Base-by-base conservation (phyloP, 2,797 vertebrate species). In the Tympanoctomys barrerae region DNA sequence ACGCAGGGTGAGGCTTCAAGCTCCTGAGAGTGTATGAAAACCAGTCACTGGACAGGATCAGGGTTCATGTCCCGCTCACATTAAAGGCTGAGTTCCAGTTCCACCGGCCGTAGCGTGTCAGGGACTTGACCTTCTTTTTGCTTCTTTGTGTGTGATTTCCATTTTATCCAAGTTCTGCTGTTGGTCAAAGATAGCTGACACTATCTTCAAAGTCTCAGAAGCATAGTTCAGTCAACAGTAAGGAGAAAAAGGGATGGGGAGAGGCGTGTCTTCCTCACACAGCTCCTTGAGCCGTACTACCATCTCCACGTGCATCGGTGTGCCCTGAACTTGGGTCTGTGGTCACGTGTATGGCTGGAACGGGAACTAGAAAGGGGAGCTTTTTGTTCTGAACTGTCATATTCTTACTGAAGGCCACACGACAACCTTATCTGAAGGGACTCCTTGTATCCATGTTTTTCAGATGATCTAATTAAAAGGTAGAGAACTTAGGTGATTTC, bases 61-160 rank as follows among this genome's bases (percentile, higher is more conserved):
- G 83, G 24, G 21, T 57, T 88, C 94, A 73, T 95, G 97, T 93
- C 81, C 78, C 7, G 89, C 68, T 93, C 16, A 88, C 24, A 46
- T 64, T 79, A 73, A 77, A 73, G 42, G 81, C 70, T 62, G 31
- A 49, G 22, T 66, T 78, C 14, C 75, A 61, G 33, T 36, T 87
- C 54, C 12, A 36, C 18, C 36, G 8, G 57, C 89, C 16, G 33
- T 70, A 22, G 10, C 79, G 24, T 90, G 18, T 89, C 86, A 49
- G 61, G 28, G 33, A 79, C 49, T 36, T 90, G 46, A 93, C 61
- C 79, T 81, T 5, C 21, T 79, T 68, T 92, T 86, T 90, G 68
- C 42, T 95, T 70, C 64, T 39, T 33, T 94, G 14, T 88, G 28
- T 16, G 3, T 90, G 22, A 61, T 22, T 42, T 83, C 36, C 16